Base-by-base conservation (phyloP, 2,888 invertebrate species). In the Monopis laevigella region DNA sequence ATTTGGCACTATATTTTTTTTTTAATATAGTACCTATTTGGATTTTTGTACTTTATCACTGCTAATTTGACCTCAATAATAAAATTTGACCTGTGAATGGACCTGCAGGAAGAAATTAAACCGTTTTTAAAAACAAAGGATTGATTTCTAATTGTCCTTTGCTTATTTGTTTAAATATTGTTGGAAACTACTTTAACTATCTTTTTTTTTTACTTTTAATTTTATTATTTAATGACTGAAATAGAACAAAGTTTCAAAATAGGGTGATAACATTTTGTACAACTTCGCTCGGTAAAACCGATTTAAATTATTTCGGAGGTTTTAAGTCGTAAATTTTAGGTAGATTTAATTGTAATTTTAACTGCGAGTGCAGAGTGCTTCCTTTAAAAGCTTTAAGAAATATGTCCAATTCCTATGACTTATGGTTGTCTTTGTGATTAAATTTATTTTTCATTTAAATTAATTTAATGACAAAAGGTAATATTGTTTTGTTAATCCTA, bases 301-400 rank as follows among this genome's bases (percentile, higher is more conserved):
- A 65, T 65, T 73, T 67, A 68, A 77, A 77, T 77, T 71, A 77
- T 77, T 78, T 74, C 65, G 59, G 65, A 73, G 66, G 74, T 75
- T 75, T 69, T 62, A 61, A 75, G 77, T 73, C 80, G 72, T 80
- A 80, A 80, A 80, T 80, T 78, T 75, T 54, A 61, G 59, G 60
- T 58, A 63, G 80, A 80, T 80, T 80, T 80, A 80, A 80, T 80
- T 80, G 77, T 80, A 75, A 75, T 74, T 80, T 78, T 80, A 75
- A 80, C 77, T 78, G 80, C 77, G 70, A 73, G 66, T 67, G 70
- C 72, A 67, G 70, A 67, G 71, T 67, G 64, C 60, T 65, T 58
- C 51, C 58, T 49, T 52, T 55, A 54, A 55, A 51, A 52, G 62
- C 67, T 67, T 62, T 57, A 61, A 66, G 68, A 78, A 77, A 77